Evolutionary conservation across 2,797 vertebrate species (phyloP), one percentile per base, ranked within the genome.

Genomic region (Pantherophis vulpinus): DNA sequence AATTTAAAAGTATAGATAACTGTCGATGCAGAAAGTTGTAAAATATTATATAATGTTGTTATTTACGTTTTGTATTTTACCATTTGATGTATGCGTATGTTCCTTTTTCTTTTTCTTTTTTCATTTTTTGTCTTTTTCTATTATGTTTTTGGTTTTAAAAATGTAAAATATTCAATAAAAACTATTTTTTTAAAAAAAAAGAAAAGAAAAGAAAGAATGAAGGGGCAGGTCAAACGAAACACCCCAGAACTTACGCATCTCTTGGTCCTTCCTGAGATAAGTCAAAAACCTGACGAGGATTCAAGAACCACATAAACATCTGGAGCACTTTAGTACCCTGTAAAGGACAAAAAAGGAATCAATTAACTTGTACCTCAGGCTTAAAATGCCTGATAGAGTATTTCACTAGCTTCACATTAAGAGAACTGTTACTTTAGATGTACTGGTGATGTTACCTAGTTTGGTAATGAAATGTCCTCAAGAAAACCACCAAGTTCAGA

Each of bases 231-330:
- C 55, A 11, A 0, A 0, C 23, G 23, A 51, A 87, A 12, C 47
- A 29, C 5, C 90, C 20, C 0, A 94, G 58, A 91, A 99, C 99
- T 99, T 96, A 99, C 99, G 99, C 99, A 95, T 99, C 99, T 97
- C 98, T 98, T 4, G 99, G 99, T 47, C 99, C 99, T 51, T 99
- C 99, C 97, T 99, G 99, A 93, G 99, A 99, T 95, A 99, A 98
- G 97, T 99, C 99, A 94, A 99, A 99, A 91, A 99, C 99, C 97
- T 99, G 99, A 47, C 99, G 98, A 59, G 99, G 99, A 97, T 99
- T 99, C 97, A 99, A 94, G 97, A 98, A 99, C 99, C 99, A 99
- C 99, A 99, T 99, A 97, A 99, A 99, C 98, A 98, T 99, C 98
- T 99, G 99, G 27, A 99, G 97, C 96, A 99, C 98, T 97, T 99